phyloP scores from a whole-genome alignment of 2,113 vertebrate genomes.

The Conger conger region DNA sequence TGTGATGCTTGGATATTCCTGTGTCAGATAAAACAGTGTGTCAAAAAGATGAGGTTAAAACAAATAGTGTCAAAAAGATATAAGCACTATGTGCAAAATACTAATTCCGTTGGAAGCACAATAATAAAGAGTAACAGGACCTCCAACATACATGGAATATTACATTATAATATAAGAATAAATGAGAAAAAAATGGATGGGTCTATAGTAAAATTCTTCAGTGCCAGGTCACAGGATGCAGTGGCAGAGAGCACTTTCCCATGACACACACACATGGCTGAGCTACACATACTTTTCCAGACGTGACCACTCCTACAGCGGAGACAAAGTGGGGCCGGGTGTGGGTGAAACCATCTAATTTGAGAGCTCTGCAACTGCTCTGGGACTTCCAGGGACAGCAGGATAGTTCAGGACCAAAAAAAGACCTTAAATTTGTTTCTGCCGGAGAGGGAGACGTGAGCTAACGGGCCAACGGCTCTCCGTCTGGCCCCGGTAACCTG shows the following conservation, averaged over 20 bases:
- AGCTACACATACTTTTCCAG: slow-evolving; percentile 47
- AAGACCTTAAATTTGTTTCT: slow-evolving; percentile 41
- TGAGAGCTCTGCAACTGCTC: slow-evolving; percentile 53
- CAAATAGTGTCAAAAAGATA: neutral
- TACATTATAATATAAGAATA: neutral
- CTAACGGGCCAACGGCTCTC: slow-evolving; percentile 17
- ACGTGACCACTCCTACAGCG: slow-evolving; percentile 58
- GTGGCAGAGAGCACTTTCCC: slow-evolving; percentile 53
- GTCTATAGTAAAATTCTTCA: neutral
- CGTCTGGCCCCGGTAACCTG: slow-evolving; percentile 7
- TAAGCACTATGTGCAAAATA: neutral
- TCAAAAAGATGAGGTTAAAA: neutral
- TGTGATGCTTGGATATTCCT: slow-evolving; percentile 84
- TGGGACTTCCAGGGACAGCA: slow-evolving; percentile 36
- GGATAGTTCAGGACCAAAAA: slow-evolving; percentile 31
- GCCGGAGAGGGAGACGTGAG: slow-evolving; percentile 20
- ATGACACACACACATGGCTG: slow-evolving; percentile 56
- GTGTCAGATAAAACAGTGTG: slow-evolving; percentile 51
- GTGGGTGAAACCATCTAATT: slow-evolving; percentile 68
- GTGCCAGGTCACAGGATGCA: neutral
- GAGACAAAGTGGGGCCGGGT: slow-evolving; percentile 42
- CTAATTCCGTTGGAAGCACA: neutral
- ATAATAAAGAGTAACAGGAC: neutral
- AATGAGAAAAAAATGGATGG: neutral
- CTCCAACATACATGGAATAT: neutral